Evolutionary conservation across 2,888 invertebrate genomes (phyloP), one percentile per base, ranked within the genome.

Genomic region (Lasioglossum lativentre): DNA sequence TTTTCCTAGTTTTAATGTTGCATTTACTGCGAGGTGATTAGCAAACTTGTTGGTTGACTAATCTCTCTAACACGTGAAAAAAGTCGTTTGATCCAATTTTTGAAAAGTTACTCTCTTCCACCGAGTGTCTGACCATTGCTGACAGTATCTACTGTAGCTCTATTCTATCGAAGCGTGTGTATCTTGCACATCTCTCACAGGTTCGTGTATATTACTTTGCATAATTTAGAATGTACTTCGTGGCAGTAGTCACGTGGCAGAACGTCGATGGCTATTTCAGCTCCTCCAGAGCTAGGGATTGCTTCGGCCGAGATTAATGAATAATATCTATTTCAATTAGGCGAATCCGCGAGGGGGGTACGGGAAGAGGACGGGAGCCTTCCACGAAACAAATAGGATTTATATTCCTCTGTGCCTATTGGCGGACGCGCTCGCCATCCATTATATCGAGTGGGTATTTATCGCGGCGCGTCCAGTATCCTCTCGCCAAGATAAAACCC

Each of bases 371-470:
- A n/a, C 34, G 42, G 6, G 14, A 47, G n/a, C 74, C 66, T 56
- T 76, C 23, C 30, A 85, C 52, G 85, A 76, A 90, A 88, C 86
- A 87, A 90, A 87, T 81, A 84, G 90, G 84, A 90, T 90, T 90
- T 88, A 83, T 88, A 82, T 88, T 87, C 75, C 78, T 42, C 70
- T 81, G 82, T 85, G 81, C 47, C 78, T 77, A 73, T 82, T 77
- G 80, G 77, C 78, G 73, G 85, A 86, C 78, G 80, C 82, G 81
- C 76, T 71, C 78, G 70, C 83, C 86, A 85, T 90, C 89, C 90
- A 88, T 90, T 90, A 90, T 86, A 91, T 82, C 83, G 89, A 80
- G 86, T 81, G 90, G 87, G 86, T 88, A 91, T 91, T 91, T 91
- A 91, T 91, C 90, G 91, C 86, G 78, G 75, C 75, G 66, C 78